Percentiles rank a stretch among this genome's conserved stretches.
Conservation (phyloP, 2,888 invertebrate species). For the Epinotia demarniana region DNA sequence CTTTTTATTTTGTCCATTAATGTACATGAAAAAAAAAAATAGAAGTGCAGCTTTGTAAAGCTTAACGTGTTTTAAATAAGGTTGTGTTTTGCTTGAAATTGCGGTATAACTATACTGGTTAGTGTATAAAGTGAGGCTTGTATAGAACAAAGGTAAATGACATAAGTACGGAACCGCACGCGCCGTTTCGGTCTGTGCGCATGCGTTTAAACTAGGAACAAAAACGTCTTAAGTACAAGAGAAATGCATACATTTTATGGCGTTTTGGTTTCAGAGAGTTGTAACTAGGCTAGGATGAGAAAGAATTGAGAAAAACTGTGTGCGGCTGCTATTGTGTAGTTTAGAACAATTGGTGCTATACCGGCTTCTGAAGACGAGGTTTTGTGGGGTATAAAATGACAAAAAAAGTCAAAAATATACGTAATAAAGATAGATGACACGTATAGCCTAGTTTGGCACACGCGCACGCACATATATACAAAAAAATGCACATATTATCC, state of each 20-base stretch:
- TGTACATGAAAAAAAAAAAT: background rate
- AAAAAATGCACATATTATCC: no score
- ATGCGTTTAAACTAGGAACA: slow-evolving; percentile 12
- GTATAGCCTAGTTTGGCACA: no score
- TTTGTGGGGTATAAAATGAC: background rate
- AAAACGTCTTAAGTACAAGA: background rate
- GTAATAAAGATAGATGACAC: background rate
- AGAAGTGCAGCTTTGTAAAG: background rate
- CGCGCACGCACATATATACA: no score
- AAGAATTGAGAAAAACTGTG: slow-evolving; percentile 36
- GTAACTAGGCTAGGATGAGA: slow-evolving; percentile 31
- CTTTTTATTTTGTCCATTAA: slow-evolving; percentile 12
- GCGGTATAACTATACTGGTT: background rate
- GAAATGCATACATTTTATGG: background rate
- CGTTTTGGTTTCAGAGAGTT: background rate
- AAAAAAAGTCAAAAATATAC: background rate
- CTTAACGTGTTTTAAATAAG: background rate
- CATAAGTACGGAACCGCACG: slow-evolving; percentile 52
- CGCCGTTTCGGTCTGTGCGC: slow-evolving; percentile 50
- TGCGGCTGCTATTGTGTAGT: slow-evolving; percentile 9
- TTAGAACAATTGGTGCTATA: slow-evolving; percentile 22
- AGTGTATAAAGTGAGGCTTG: background rate
- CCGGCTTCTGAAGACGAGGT: background rate
- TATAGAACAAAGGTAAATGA: slow-evolving; percentile 45
- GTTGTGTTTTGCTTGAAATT: background rate